These are phyloP conservation scores for Stratiolaelaps scimitus DNA, from an alignment of 1,140 invertebrate genomes.

Conservation along the genomic window DNA sequence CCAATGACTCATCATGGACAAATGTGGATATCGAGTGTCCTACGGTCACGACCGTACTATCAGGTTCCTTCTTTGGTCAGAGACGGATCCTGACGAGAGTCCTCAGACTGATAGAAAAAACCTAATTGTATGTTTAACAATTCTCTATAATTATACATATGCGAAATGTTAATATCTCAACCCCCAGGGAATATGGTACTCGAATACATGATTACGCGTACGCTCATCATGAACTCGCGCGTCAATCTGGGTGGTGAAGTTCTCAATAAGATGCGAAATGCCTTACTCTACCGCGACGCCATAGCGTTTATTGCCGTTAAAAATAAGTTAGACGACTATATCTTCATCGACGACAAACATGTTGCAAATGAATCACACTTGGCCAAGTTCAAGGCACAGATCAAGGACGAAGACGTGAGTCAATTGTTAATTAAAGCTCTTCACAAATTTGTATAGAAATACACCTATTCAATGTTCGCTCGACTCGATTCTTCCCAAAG, in stretches of 20 bases:
- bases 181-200: background rate
- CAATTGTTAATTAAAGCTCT: too few relatives aligned
- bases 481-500: too few relatives aligned
- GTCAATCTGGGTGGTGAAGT: background rate
- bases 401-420: background rate
- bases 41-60: too few relatives aligned
- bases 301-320: background rate
- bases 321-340: background rate
- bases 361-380: background rate
- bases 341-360: background rate
- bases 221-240: background rate
- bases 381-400: background rate
- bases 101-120: too few relatives aligned
- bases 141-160: background rate
- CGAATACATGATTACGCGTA: constrained; percentile 15
- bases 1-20: too few relatives aligned
- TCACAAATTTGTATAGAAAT: too few relatives aligned
- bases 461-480: too few relatives aligned
- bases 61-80: too few relatives aligned
- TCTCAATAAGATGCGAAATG: background rate
- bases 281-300: background rate
- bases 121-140: too few relatives aligned
- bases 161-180: background rate
- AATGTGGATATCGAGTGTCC: too few relatives aligned
- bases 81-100: too few relatives aligned